Conservation (phyloP, 1,140 invertebrate species). For the Drosophila obscura region DNA sequence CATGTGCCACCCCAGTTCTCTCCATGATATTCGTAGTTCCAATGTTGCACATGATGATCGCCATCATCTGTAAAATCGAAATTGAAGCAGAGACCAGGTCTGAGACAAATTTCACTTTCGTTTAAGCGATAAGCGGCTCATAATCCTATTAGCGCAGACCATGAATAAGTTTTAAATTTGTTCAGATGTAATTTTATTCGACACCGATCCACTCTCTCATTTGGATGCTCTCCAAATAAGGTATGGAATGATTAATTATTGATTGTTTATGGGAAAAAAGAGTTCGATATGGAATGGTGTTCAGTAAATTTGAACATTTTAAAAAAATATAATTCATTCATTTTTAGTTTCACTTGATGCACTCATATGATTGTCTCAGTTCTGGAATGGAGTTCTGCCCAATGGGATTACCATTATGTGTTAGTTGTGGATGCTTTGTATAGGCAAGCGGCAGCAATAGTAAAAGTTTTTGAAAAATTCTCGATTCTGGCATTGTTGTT, state of each 20-base stretch:
- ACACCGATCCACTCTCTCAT: conserved; percentile 28
- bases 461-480: conserved; percentile 60
- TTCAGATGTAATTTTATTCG: conserved; percentile 38
- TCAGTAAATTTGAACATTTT: neutral
- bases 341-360: conserved; percentile 5
- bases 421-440: conserved; percentile 24
- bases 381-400: conserved; percentile 10
- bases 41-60: conserved; percentile 19
- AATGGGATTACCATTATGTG: conserved; percentile 52
- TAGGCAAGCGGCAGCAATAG: conserved; percentile 64
- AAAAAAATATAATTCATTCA: neutral
- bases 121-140: conserved; percentile 23
- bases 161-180: conserved; percentile 17
- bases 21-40: conserved; percentile 46
- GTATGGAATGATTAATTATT: conserved; percentile 43
- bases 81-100: conserved; percentile 21
- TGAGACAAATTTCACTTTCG: conserved; percentile 45
- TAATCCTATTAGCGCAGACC: conserved; percentile 52
- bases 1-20: conserved; percentile 39
- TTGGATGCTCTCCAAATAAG: conserved; percentile 25
- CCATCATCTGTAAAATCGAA: conserved; percentile 43
- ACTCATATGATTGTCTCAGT: neutral
- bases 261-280: conserved; percentile 12
- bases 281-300: conserved; percentile 17
- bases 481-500: conserved; percentile 41